A percentile compares a stretch with the other conserved stretches of the same genome.
phyloP scores from a whole-genome alignment of 2,797 vertebrate genomes.

The Steatocranus sp. region DNA sequence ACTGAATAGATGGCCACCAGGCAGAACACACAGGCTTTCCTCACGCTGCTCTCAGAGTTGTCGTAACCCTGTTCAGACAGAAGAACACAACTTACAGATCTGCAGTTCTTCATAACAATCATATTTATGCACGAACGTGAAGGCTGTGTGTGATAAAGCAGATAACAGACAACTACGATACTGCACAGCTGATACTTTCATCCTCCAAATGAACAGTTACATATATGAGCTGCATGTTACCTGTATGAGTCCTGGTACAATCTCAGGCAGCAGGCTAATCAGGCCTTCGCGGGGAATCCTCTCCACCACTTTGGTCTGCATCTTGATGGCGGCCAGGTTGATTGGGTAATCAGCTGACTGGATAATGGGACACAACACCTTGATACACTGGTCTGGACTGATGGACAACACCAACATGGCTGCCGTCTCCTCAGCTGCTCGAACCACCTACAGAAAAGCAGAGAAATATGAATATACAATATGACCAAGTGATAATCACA shows the following conservation, averaged over 20 bases:
- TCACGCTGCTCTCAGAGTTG: constrained; percentile 97
- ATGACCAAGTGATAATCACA: neutral
- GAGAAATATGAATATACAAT: neutral
- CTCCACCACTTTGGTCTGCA: constrained; percentile 96
- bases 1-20: constrained; percentile 92
- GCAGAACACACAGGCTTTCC: constrained; percentile 97
- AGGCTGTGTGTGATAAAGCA: neutral
- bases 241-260: constrained; percentile 95
- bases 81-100: neutral
- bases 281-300: constrained; percentile 87
- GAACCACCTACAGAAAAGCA: constrained; percentile 80
- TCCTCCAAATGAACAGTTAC: neutral
- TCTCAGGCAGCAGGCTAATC: constrained; percentile 86
- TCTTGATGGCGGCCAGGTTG: constrained; percentile 96
- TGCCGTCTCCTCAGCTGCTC: constrained; percentile 93
- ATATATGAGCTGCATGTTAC: constrained; percentile 54
- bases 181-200: neutral
- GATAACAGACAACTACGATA: neutral
- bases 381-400: constrained; percentile 95
- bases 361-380: constrained; percentile 96
- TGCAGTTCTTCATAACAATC: neutral
- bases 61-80: constrained; percentile 85
- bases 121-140: neutral
- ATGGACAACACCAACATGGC: constrained; percentile 91
- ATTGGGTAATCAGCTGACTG: constrained; percentile 97